Evolutionary conservation across 2,888 invertebrate genomes (phyloP), one percentile per base, ranked within the genome.

Genomic region (Watsonalla cultraria): DNA sequence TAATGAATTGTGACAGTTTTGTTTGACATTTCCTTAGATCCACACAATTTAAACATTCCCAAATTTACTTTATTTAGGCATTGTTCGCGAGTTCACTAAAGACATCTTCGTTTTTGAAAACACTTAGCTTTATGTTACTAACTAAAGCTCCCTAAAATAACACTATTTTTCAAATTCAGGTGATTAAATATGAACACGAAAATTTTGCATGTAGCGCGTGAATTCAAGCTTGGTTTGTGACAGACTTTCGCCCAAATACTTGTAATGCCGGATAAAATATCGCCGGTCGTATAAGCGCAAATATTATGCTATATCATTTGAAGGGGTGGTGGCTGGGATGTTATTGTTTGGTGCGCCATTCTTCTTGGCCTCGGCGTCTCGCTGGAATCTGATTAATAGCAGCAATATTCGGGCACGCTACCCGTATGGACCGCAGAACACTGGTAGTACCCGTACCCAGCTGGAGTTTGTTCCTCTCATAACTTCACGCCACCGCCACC

Each of bases 301-400:
- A 70, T 66, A 49, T 39, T 49, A 70, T 64, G 58, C 58, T 47
- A 54, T 54, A 56, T 57, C 57, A 64, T 57, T 62, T 64, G 62
- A 53, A 56, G 51, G 57, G 57, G 52, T 56, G 39, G 52, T 59
- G 61, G 59, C 68, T 59, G 61, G 57, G 61, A 58, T 60, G 73
- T 78, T 82, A 78, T 82, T 81, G 81, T 82, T 82, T 76, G 74
- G 75, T 67, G 73, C 72, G 70, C 78, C 75, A 80, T 85, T 84
- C 80, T 84, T 84, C 79, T 72, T 67, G 64, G 68, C 69, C 68
- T 58, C 60, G 63, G 65, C 75, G 64, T 62, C 56, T 65, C 15
- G 56, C 61, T 64, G 72, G 75, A 80, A 82, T 74, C 83, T 84
- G 84, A 88, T 87, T 86, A 86, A 88, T 87, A 81, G 81, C 80